A percentile compares a stretch with the other conserved stretches of the same genome.
These are phyloP conservation scores for Calycopis cecrops DNA, from an alignment of 1,140 invertebrate genomes.

Conservation along the genomic window DNA sequence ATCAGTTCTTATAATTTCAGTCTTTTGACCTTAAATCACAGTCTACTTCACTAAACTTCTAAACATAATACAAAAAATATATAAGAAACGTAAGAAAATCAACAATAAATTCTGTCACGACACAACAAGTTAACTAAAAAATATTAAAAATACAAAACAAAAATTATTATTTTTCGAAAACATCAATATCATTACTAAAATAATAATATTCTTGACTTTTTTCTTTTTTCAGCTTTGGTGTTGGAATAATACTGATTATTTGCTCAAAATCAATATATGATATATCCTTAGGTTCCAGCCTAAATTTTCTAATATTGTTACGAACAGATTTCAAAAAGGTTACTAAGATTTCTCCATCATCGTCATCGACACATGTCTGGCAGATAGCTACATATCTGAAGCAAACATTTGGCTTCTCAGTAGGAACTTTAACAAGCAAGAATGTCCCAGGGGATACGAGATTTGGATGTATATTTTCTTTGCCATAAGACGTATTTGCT, in stretches of 20 bases:
- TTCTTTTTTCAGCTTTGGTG: conserved; percentile 13
- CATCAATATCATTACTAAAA: conserved; percentile 15
- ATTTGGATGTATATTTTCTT: conserved; percentile 32
- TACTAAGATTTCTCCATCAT: conserved; percentile 14
- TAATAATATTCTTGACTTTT: conserved; percentile 15
- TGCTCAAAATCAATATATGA: conserved; percentile 15
- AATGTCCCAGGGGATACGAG: conserved; percentile 20
- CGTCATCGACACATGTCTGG: conserved; percentile 7
- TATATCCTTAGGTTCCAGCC: conserved; percentile 13
- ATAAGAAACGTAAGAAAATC: conserved; percentile 12
- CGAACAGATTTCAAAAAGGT: conserved; percentile 12
- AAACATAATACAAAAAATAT: conserved; percentile 10
- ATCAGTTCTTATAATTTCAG: background rate
- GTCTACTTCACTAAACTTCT: conserved; percentile 14
- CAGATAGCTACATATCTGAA: conserved; percentile 14
- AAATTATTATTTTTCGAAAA: conserved; percentile 17
- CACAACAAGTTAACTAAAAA: conserved; percentile 13
- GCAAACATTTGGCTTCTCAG: conserved; percentile 9
- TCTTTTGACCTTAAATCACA: conserved; percentile 9
- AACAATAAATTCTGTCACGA: conserved; percentile 13
- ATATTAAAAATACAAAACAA: conserved; percentile 15
- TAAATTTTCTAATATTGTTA: conserved; percentile 15
- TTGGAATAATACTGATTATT: conserved; percentile 20
- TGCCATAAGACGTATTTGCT: conserved; percentile 29
- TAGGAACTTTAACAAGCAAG: conserved; percentile 12